phyloP scores from a whole-genome alignment of 2,113 vertebrate genomes.

The Actinemys pallida region DNA sequence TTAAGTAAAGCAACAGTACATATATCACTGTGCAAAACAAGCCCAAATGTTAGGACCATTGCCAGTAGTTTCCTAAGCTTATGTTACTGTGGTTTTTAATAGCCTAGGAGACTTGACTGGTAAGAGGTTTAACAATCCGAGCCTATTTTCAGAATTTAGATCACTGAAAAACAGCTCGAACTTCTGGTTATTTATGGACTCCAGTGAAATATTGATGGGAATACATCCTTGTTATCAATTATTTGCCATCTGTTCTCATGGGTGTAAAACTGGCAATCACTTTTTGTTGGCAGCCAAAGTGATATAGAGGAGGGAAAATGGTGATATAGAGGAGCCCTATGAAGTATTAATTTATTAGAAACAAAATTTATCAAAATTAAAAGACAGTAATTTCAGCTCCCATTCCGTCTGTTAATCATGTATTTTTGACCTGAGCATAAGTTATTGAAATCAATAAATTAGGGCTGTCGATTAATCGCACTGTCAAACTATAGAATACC shows the following conservation, averaged over 20 bases:
- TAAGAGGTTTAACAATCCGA: slow-evolving; percentile 3
- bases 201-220: slow-evolving; percentile 65
- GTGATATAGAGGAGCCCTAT: not conserved
- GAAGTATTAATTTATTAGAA: not conserved
- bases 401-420: not conserved
- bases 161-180: slow-evolving; percentile 60
- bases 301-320: not conserved
- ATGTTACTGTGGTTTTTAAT: not conserved
- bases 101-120: not conserved
- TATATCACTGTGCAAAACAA: not conserved
- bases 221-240: slow-evolving; percentile 48
- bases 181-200: slow-evolving; percentile 56
- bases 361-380: not conserved
- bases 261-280: not conserved
- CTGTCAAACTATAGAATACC: no score
- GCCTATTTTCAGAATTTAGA: slow-evolving; percentile 27
- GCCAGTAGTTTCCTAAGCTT: not conserved
- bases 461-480: no score
- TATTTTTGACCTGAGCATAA: not conserved
- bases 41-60: not conserved
- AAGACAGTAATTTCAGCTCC: not conserved
- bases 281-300: slow-evolving; percentile 14
- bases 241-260: slow-evolving; percentile 63
- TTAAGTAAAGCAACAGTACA: rapidly evolving
- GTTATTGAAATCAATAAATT: not conserved